These are phyloP conservation scores for Gobius niger DNA, from an alignment of 2,113 vertebrate species.

Conservation along the genomic window DNA sequence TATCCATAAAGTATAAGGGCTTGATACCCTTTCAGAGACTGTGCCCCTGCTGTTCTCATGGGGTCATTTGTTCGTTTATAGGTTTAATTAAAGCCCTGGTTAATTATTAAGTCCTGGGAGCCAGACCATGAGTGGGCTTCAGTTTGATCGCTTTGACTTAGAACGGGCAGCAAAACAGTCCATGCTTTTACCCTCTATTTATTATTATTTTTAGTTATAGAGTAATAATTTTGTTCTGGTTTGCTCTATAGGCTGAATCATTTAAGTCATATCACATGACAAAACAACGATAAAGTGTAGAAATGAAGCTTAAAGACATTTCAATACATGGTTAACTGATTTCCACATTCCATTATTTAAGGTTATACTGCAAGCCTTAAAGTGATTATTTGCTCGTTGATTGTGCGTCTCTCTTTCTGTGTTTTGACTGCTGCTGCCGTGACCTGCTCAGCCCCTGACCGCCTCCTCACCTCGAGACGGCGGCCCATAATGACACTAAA, in stretches of 20 bases:
- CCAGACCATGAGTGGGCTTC: conserved; percentile 44
- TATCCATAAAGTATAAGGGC: not conserved
- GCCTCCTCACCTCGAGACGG: conserved; percentile 23
- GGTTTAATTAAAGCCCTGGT: conserved; percentile 76
- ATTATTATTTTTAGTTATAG: no score
- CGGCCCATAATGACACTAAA: conserved; percentile 52
- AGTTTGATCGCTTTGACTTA: conserved; percentile 57
- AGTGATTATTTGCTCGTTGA: not conserved
- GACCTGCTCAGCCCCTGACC: conserved; percentile 34
- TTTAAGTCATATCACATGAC: no score
- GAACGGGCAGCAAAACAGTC: not conserved
- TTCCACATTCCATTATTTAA: no score
- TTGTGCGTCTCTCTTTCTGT: not conserved
- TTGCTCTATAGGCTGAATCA: no score
- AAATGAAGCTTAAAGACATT: no score
- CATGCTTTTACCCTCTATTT: not conserved
- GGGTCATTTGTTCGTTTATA: conserved; percentile 70
- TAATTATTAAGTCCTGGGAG: conserved; percentile 73
- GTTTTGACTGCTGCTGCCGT: conserved; percentile 36
- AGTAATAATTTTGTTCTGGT: no score
- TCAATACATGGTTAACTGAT: no score
- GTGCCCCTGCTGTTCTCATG: conserved; percentile 29
- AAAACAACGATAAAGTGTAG: no score
- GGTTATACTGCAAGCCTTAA: no score
- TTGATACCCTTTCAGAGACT: not conserved